Evolutionary conservation across 2,113 vertebrate species (phyloP).

Genomic region (Speoplatyrhinus poulsoni): DNA sequence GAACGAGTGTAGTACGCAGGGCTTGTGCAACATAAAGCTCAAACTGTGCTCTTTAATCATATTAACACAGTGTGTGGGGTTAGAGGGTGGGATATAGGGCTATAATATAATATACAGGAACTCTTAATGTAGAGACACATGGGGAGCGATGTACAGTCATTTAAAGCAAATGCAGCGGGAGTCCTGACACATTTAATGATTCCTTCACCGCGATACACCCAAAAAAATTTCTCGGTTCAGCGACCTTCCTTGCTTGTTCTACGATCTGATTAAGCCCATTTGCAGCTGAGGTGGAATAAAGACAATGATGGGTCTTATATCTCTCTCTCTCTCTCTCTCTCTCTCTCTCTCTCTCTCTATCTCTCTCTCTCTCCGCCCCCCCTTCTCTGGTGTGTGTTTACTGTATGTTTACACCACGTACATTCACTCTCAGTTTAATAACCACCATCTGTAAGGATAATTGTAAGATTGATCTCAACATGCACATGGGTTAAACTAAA

Average conservation of each 20-base stretch:
- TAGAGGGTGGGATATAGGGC: conserved; percentile 37
- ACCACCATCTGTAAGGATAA: conserved; percentile 56
- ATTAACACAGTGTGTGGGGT: neutral
- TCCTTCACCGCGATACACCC: conserved; percentile 52
- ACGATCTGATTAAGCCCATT: conserved; percentile 62
- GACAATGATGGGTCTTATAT: conserved; percentile 3
- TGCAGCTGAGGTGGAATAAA: conserved; percentile 29
- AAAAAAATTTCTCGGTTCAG: conserved; percentile 75
- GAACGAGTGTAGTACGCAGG: conserved; percentile 9
- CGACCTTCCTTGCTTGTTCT: conserved; percentile 54
- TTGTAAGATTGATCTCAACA: conserved; percentile 54
- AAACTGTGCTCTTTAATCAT: conserved; percentile 27
- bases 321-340: neutral
- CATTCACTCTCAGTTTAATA: conserved; percentile 39
- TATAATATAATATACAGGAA: conserved; percentile 44
- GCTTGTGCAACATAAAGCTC: neutral
- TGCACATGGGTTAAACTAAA: conserved; percentile 37
- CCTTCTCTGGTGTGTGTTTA: neutral
- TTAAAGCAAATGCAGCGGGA: conserved; percentile 46
- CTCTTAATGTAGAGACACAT: conserved; percentile 49
- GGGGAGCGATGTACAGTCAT: conserved; percentile 47
- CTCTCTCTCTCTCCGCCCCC: neutral
- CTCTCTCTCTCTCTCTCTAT: conserved; percentile 5
- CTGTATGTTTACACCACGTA: neutral
- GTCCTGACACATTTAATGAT: conserved; percentile 56